Evolutionary conservation across 2,888 invertebrate species (phyloP), one percentile per base, ranked within the genome.

Genomic region (Eugnorisma glareosa): DNA sequence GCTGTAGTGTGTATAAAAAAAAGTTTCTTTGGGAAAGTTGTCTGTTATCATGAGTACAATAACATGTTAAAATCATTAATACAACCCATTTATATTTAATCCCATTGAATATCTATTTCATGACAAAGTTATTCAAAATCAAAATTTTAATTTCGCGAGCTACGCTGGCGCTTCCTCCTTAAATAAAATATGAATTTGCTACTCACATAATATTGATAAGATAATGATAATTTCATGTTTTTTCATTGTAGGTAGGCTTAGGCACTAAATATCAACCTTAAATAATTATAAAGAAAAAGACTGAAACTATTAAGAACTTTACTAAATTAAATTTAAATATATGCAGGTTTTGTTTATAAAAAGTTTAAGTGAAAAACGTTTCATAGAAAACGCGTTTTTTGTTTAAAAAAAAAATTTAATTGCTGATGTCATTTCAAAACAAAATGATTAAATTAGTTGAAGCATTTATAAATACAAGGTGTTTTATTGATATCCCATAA

Each of bases 391-490:
- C 2, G 2, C 11, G 15, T 63, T 24, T 21, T 15, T 18, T 1
- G 28, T 15, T 7, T 43, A 4, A 15, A 48, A 28, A 51, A 18
- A 59, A n/a, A 31, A 21, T 24, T 4, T 7, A 8, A 51, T 61
- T 43, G 21, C 35, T 8, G 8, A 24, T 35, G 13, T 31, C 1
- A 40, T 67, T 69, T 67, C 24, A 45, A 64, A 70, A 82, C 66
- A 61, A 3, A 5, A 1, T 54, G 24, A 86, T 86, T 83, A 63
- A 86, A 79, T 48, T 75, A 45, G 10, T 28, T 63, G 59, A 76
- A 83, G 76, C 83, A 67, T 83, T 71, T 69, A 13, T 63, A 69
- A 83, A 83, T 31, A n/a, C n/a, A n/a, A n/a, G n/a, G n/a, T n/a
- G n/a, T n/a, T n/a, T n/a, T n/a, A n/a, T n/a, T n/a, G n/a, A n/a